These are phyloP conservation scores for Platorchestia sp. DNA, from an alignment of 1,140 invertebrate genomes.

Conservation along the genomic window DNA sequence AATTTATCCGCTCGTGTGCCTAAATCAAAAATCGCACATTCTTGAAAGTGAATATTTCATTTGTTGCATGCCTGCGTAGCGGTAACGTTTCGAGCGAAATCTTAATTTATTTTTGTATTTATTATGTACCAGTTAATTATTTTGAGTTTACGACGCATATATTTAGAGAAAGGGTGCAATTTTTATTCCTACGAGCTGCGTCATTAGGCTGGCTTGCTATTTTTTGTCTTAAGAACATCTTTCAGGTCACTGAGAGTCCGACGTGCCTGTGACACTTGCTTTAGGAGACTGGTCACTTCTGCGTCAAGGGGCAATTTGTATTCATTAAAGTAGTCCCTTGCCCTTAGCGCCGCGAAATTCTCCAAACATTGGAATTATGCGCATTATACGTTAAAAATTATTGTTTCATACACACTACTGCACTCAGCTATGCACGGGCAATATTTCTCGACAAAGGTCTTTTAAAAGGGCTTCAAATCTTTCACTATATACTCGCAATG, in stretches of 20 bases:
- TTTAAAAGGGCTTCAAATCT: background rate
- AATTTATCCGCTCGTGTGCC: background rate
- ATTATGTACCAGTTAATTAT: too few species aligned
- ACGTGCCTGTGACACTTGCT: too few species aligned
- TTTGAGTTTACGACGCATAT: too few species aligned
- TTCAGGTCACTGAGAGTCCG: too few species aligned
- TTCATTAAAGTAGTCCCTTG: background rate
- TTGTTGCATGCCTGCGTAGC: background rate
- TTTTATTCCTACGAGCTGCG: background rate
- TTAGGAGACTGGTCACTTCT: too few species aligned
- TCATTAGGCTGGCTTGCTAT: background rate
- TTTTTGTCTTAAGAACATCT: too few species aligned
- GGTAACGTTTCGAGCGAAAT: background rate
- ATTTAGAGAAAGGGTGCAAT: background rate
- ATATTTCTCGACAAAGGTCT: background rate
- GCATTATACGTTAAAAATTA: background rate
- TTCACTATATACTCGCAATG: background rate
- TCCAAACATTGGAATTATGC: background rate
- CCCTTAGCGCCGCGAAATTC: background rate
- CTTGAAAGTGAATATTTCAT: background rate
- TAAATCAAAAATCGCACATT: background rate
- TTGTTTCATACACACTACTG: too few species aligned
- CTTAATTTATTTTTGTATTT: background rate
- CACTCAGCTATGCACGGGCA: too few species aligned
- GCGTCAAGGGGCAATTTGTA: background rate